phyloP scores from a whole-genome alignment of 2,888 invertebrate species.

The Junonia oenone region DNA sequence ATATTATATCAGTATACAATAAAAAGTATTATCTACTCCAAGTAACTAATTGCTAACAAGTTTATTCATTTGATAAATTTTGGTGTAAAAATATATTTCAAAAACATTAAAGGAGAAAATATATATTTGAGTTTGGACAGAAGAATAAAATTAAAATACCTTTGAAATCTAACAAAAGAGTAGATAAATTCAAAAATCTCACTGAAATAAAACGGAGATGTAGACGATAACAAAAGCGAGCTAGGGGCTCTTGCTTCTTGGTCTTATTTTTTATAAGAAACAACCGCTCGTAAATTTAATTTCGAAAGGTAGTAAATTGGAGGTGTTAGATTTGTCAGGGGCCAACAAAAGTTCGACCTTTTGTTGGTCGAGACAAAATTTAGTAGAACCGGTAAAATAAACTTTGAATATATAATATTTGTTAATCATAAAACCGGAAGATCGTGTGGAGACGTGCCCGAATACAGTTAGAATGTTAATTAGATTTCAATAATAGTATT shows the following conservation, averaged over 20 bases:
- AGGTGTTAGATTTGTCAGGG: constrained; percentile 11
- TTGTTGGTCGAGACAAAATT: constrained; percentile 5
- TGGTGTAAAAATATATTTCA: no score
- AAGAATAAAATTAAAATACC: neutral
- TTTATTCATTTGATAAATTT: no score
- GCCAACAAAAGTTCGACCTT: constrained; percentile 2
- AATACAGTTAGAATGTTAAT: constrained; percentile 12
- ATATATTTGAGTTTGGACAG: neutral
- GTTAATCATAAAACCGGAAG: constrained; percentile 4
- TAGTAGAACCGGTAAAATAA: constrained; percentile 4
- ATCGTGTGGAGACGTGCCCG: constrained; percentile 1
- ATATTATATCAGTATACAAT: no score
- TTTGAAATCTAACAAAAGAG: neutral
- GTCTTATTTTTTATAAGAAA: neutral
- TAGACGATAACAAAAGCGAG: constrained; percentile 4
- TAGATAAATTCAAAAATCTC: neutral
- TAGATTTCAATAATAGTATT: constrained; percentile 6
- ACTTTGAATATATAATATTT: neutral
- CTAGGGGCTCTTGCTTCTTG: neutral
- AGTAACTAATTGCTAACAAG: no score
- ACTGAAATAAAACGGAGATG: neutral
- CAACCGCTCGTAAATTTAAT: constrained; percentile 9
- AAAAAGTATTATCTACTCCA: no score
- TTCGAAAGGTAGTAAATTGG: constrained; percentile 13
- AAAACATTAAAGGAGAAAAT: neutral